phyloP scores from a whole-genome alignment of 1,140 invertebrate species.

The Papilio xuthus region DNA sequence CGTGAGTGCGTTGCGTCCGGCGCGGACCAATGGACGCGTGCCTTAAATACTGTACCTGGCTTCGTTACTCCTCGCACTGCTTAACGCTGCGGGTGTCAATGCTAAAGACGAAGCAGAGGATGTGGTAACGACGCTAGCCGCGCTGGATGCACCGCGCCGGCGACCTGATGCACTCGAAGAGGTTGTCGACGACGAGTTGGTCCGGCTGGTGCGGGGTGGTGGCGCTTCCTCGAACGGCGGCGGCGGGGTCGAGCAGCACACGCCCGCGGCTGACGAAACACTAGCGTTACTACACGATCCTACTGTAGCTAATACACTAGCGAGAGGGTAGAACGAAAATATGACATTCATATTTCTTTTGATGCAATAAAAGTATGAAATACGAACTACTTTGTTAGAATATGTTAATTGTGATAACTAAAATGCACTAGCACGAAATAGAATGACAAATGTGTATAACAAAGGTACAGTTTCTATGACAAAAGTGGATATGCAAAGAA shows the following conservation, averaged over 20 bases:
- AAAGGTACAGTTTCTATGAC: not conserved
- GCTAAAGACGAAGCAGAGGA: constrained; percentile 85
- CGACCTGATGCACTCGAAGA: constrained; percentile 81
- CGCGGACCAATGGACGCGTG: no score
- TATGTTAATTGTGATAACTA: not conserved
- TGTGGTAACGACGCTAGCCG: constrained; percentile 74
- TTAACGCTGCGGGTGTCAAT: constrained; percentile 83
- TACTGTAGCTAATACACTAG: constrained; percentile 33
- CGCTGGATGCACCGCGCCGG: constrained; percentile 76
- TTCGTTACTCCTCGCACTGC: constrained; percentile 83
- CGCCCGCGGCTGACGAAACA: constrained; percentile 63
- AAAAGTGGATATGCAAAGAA: not conserved
- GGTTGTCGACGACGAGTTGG: constrained; percentile 81
- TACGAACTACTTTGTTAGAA: constrained; percentile 10
- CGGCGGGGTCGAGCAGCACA: constrained; percentile 92
- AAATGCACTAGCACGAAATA: not conserved
- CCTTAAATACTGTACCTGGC: constrained; percentile 63
- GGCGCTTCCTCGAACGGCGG: constrained; percentile 91
- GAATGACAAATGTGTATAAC: not conserved
- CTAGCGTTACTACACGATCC: constrained; percentile 71
- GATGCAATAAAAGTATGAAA: not conserved
- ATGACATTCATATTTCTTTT: not conserved
- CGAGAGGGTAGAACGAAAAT: not conserved
- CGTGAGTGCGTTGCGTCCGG: no score
- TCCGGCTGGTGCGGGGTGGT: constrained; percentile 82